phyloP scores from a whole-genome alignment of 2,113 vertebrate species.

The Lipophrys pholis region DNA sequence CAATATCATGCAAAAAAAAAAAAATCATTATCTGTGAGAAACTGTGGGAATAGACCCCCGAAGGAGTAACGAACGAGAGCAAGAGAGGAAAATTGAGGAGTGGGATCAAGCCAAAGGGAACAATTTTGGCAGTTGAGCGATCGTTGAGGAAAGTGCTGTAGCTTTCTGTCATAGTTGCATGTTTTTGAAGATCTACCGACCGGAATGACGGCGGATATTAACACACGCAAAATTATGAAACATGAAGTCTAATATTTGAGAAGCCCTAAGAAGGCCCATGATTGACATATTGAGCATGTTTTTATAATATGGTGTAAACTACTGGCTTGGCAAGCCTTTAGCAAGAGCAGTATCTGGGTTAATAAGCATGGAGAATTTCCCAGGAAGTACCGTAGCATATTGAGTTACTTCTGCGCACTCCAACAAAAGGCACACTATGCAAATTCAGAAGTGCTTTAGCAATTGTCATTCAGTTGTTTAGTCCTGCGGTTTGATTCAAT shows the following conservation, averaged over 20 bases:
- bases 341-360: slow-evolving; percentile 48
- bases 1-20: slow-evolving; percentile 65
- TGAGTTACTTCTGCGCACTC: slow-evolving; percentile 59
- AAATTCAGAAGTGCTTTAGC: slow-evolving; percentile 52
- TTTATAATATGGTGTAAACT: slow-evolving; percentile 55
- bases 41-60: slow-evolving; percentile 61
- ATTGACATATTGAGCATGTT: slow-evolving; percentile 33
- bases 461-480: slow-evolving; percentile 66
- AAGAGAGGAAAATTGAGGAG: slow-evolving; percentile 51
- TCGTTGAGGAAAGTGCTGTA: not conserved
- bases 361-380: slow-evolving; percentile 63
- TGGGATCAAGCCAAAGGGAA: slow-evolving; percentile 58
- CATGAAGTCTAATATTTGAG: not conserved
- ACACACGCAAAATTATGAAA: not conserved
- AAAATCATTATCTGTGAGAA: slow-evolving; percentile 64
- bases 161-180: not conserved
- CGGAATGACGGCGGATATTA: not conserved
- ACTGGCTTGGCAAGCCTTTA: slow-evolving; percentile 50
- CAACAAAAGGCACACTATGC: slow-evolving; percentile 41
- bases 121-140: slow-evolving; percentile 51
- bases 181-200: slow-evolving; percentile 5
- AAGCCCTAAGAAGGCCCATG: slow-evolving; percentile 1
- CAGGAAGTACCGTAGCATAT: slow-evolving; percentile 63
- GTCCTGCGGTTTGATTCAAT: slow-evolving; percentile 66
- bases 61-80: slow-evolving; percentile 43